phyloP scores from a whole-genome alignment of 2,797 vertebrate species.

The Australoheros facetus region DNA sequence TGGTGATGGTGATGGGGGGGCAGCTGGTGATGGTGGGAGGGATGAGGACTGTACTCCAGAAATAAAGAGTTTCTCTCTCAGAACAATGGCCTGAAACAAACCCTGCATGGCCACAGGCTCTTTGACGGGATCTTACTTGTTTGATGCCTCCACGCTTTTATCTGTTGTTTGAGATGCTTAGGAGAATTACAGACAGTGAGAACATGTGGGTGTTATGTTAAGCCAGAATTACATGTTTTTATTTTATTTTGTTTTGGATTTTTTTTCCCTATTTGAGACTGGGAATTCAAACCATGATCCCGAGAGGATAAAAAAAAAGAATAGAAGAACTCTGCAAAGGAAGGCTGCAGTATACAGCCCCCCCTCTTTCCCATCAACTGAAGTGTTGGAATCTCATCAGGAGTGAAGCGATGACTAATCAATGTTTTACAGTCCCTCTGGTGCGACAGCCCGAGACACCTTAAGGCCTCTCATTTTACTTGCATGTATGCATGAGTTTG shows the following conservation, averaged over 20 bases:
- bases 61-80: constrained; percentile 50
- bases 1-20: constrained; percentile 8
- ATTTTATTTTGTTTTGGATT: rapidly evolving
- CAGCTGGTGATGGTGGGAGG: constrained; percentile 13
- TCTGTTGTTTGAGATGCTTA: constrained; percentile 50
- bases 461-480: constrained; percentile 48
- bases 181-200: constrained; percentile 43
- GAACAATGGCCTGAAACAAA: constrained; percentile 60
- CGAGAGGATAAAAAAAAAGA: constrained; percentile 6
- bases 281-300: constrained; percentile 22
- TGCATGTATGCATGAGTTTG: constrained; percentile 31
- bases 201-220: constrained; percentile 49
- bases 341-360: constrained; percentile 17
- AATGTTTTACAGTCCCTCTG: constrained; percentile 54
- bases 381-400: constrained; percentile 66
- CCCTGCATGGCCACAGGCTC: constrained; percentile 40
- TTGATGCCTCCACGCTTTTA: constrained; percentile 50
- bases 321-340: constrained; percentile 11
- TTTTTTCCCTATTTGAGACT: background rate
- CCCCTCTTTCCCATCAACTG: constrained; percentile 22
- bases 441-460: constrained; percentile 47
- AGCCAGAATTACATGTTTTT: constrained; percentile 30
- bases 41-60: constrained; percentile 46
- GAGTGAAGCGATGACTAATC: constrained; percentile 66
- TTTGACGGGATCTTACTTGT: constrained; percentile 26